Percentiles rank a stretch among this genome's conserved stretches.
These are phyloP conservation scores for Solenopsis fugax DNA, from an alignment of 1,140 invertebrate genomes.

Conservation along the genomic window DNA sequence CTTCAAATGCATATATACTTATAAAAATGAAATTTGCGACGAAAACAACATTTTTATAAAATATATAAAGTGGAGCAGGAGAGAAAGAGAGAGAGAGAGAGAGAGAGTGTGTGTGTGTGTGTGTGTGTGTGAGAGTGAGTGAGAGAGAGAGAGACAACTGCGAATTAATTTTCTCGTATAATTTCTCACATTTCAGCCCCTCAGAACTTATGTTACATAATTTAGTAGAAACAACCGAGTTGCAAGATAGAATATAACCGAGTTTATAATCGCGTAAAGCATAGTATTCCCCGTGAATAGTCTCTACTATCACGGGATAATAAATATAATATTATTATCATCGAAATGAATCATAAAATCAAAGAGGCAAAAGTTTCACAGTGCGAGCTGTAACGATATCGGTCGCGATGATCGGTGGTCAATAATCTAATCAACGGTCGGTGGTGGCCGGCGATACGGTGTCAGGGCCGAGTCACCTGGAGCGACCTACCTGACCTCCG, in stretches of 20 bases:
- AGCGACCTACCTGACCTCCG: constrained; percentile 74
- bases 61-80: not conserved
- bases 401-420: constrained; percentile 31
- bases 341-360: not conserved
- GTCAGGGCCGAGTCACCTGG: constrained; percentile 74
- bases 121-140: too few relatives aligned
- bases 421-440: constrained; percentile 72
- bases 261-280: constrained; percentile 35
- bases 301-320: not conserved
- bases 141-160: not conserved
- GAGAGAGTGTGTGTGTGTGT: too few relatives aligned
- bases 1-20: not conserved
- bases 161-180: constrained; percentile 48
- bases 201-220: constrained; percentile 41
- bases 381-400: not conserved
- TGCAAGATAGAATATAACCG: constrained; percentile 23
- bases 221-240: constrained; percentile 28
- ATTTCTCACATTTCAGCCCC: constrained; percentile 42
- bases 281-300: constrained; percentile 25
- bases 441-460: constrained; percentile 68
- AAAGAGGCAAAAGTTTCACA: not conserved
- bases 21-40: not conserved
- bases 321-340: not conserved
- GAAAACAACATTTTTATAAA: too few relatives aligned
- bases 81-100: not conserved